Evolutionary conservation across 2,888 invertebrate species (phyloP), one percentile per base, ranked within the genome.

Genomic region (Lycophotia porphyrea): DNA sequence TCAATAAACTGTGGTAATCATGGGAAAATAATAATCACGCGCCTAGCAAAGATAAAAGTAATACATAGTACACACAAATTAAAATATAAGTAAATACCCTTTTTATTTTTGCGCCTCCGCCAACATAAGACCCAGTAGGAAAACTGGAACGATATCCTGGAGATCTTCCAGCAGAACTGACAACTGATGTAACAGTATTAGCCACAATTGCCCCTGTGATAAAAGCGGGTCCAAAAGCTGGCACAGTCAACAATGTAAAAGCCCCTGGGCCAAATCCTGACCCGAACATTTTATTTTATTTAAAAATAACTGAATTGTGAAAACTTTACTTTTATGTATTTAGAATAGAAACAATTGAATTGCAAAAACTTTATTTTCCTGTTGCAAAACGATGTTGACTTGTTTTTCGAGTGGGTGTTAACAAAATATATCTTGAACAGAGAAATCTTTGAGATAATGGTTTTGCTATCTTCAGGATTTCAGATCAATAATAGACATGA

Each of bases 161-260:
- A 31, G 74, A 31, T 18, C 4, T 81, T 76, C 88, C 90, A 80
- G 87, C 84, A 65, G 91, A 86, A 39, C 88, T 70, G 44, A 85
- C 79, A 2, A 87, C 67, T 21, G 83, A 84, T 0, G 83, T 64
- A 68, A 88, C 86, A 9, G 88, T 79, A n/a, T 85, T 86, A 1
- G 90, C 87, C 15, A 92, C 76, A 9, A 91, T 76, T 21, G 90
- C 75, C 0, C 92, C 91, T 0, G 92, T 87, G 1, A 90, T 71
- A 0, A 93, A 61, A 18, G 90, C 87, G 0, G 93, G 93, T 0
- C 93, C 93, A 5, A 93, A 79, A 1, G 91, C 79, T 1, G 92
- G 92, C 5, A 91, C 68, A 52, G 82, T 88, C 39, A 92, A n/a
- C 47, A 91, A 61, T 1, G 92, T 85, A 64, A 92, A 75, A 52